Evolutionary conservation across 2,113 vertebrate genomes (phyloP), one percentile per base, ranked within the genome.

Genomic region (Coracopsis vasa): DNA sequence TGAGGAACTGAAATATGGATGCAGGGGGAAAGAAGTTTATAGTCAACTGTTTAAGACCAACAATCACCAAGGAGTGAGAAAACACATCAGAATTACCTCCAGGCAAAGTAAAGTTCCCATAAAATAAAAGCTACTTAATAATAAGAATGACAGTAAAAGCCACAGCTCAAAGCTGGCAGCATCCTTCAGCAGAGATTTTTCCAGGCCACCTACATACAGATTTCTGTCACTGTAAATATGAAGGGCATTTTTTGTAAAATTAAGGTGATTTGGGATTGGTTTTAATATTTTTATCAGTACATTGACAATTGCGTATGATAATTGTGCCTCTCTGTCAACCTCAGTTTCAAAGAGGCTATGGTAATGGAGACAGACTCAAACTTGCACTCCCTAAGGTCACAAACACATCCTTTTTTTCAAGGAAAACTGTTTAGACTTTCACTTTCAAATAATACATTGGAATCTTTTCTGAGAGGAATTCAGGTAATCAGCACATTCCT

Each of bases 401-500:
- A 21, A 3, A 13, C 13, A 41, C 8, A 33, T 6, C 13, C 9
- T 15, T 53, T 33, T 78, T 53, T 13, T 1, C 33, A 75, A 56
- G 24, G 33, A 47, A 88, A 69, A 29, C 11, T 33, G 7, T 37
- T 84, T 33, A 69, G 47, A 39, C 5, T 91, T 75, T 62, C 64
- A 79, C 10, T 77, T 75, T 28, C 48, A 93, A 74, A 51, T 10
- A 83, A 72, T 9, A 80, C 18, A 48, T 21, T 19, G 11, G 35
- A 78, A 67, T 78, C 35, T 86, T 92, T 80, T 9, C 39, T 41
- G 54, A 45, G 7, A 51, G n/a, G 45, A 61, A 54, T 70, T 94
- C 74, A 71, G 73, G 54, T 58, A 80, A 27, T 61, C 37, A 25
- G 75, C 41, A 62, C 37, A 94, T 25, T 50, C 50, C 98, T 98